Evolutionary conservation across 1,140 invertebrate species (phyloP).

Genomic region (Rhopalosiphum maidis): DNA sequence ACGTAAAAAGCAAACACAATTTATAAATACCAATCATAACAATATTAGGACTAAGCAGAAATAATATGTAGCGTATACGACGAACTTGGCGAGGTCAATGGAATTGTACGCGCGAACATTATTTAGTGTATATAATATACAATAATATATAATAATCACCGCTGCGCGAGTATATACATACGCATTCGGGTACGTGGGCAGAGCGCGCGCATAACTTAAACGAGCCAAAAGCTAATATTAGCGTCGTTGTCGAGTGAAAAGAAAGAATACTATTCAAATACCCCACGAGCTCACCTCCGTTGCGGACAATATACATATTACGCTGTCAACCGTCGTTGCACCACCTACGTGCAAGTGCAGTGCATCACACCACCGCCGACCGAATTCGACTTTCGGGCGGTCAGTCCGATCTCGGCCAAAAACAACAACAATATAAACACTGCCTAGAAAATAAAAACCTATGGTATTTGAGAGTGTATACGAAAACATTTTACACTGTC

Average conservation of each 20-base stretch:
- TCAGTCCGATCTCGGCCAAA: neutral
- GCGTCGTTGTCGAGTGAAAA: conserved; percentile 6
- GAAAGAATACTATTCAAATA: conserved; percentile 40
- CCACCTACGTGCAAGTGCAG: neutral
- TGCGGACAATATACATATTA: neutral
- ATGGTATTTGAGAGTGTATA: neutral
- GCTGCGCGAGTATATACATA: neutral
- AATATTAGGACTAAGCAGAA: neutral
- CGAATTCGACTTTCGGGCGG: neutral
- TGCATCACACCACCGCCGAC: neutral
- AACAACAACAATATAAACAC: conserved; percentile 35
- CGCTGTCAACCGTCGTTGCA: neutral
- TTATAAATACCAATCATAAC: conserved; percentile 48
- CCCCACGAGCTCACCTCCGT: neutral
- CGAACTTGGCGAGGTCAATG: conserved; percentile 46
- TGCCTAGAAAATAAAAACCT: neutral
- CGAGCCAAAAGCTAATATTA: conserved; percentile 57
- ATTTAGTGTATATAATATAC: too few relatives aligned
- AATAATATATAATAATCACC: neutral
- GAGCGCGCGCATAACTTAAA: conserved; percentile 48
- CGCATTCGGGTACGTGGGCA: conserved; percentile 38
- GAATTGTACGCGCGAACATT: neutral
- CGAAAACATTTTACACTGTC: neutral
- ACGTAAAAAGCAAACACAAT: neutral
- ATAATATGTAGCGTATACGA: conserved; percentile 20